Evolutionary conservation across 2,888 invertebrate species (phyloP), one percentile per base, ranked within the genome.

Genomic region (Apeira syringaria): DNA sequence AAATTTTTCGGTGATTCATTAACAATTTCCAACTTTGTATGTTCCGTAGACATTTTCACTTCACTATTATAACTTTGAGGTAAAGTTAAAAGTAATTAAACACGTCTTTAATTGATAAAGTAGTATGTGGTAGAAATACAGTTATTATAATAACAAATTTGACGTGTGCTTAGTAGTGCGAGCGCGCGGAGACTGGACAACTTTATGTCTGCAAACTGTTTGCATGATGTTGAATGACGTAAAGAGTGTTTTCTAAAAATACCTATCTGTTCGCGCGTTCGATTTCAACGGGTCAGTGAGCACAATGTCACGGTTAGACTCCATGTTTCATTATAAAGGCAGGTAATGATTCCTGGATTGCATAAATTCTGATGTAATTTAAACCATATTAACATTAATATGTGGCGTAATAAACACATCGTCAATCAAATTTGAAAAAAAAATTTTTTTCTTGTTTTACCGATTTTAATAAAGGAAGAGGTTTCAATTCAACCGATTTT

Each of bases 241-340:
- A 67, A 74, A 69, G 68, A 68, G 53, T 49, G 60, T 54, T 68
- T 68, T 68, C 65, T 73, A 70, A 65, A 72, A 68, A 70, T 77
- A 76, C 41, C 49, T 11, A 43, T 32, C 48, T 62, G 27, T 36
- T 30, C 27, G 43, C 47, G 37, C 37, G 33, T 12, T 38, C 10
- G 22, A 5, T 2, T 20, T 26, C 27, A 18, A 26, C 22, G 12
- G 15, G 25, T 30, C 22, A 35, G 33, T 15, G 11, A 7, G 18
- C 25, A 22, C 25, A n/a, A 33, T 20, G 31, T 24, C 36, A 22
- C 1, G 15, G 25, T 6, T 10, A 11, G 17, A 12, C 20, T 2
- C 11, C 27, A 27, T 7, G 9, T 8, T 26, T n/a, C n/a, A n/a
- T 15, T 24, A 18, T 27, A 1, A 8, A 11, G 1, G 17, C 25